Conservation (phyloP, 2,888 invertebrate genomes). For the Anorthoa munda region DNA sequence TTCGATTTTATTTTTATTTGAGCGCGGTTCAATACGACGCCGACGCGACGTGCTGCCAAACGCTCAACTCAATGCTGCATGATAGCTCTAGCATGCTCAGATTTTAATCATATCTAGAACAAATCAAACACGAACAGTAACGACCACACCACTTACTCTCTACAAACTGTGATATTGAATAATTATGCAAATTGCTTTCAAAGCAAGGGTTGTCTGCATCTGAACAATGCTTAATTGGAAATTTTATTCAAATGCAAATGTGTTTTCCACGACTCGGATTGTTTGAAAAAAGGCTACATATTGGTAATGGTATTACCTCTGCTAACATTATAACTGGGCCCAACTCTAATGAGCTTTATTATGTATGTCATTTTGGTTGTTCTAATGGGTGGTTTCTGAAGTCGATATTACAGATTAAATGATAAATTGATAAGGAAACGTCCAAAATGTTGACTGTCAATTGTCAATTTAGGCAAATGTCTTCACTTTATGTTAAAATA, state of each 20-base stretch:
- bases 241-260: slow-evolving; percentile 31
- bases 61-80: slow-evolving; percentile 6
- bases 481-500: not conserved
- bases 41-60: not conserved
- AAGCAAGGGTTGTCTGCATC: slow-evolving; percentile 28
- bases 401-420: not conserved
- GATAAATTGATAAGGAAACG: not conserved
- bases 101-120: slow-evolving; percentile 43
- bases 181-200: slow-evolving; percentile 50
- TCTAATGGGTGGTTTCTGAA: slow-evolving; percentile 8
- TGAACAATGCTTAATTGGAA: slow-evolving; percentile 34
- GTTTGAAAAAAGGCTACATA: slow-evolving; percentile 5
- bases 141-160: slow-evolving; percentile 53
- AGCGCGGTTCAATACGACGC: slow-evolving; percentile 4
- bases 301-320: not conserved
- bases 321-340: not conserved
- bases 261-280: slow-evolving; percentile 10
- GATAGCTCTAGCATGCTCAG: slow-evolving; percentile 11
- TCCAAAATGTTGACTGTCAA: not conserved
- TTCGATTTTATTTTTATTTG: slow-evolving; percentile 39
- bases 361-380: not conserved
- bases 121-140: slow-evolving; percentile 45
- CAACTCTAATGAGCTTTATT: not conserved
- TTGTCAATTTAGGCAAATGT: not conserved
- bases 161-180: slow-evolving; percentile 49